Evolutionary conservation across 2,113 vertebrate species (phyloP), one percentile per base, ranked within the genome.

Genomic region (Hymenochirus boettgeri): DNA sequence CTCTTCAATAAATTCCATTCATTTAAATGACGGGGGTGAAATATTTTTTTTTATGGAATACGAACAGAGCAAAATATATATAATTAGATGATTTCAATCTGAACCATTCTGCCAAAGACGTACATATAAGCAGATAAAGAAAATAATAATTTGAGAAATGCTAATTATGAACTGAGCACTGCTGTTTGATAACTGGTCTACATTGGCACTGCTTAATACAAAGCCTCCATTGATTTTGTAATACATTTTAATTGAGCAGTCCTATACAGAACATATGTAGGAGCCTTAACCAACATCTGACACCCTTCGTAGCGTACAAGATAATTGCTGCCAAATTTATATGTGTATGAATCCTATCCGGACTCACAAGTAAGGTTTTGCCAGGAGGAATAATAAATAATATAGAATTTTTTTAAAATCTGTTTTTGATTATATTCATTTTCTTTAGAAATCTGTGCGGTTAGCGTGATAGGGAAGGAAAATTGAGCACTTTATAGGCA

Each of bases 241-340:
- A n/a, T 42, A 15, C 39, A 15, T 42, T 42, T 42, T 42, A 42
- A 42, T 42, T 42, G 39, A 42, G 39, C 39, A 42, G 39, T 42
- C 39, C 39, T 42, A 42, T 42, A 42, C 13, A 42, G 39, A 42
- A 42, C 39, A 42, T 42, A 42, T 42, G 39, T 42, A 42, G 2
- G 17, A 42, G 39, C 13, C 17, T 42, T 42, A 3, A 42, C 39
- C 6, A 42, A 42, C 39, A 42, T 42, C 39, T 42, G 39, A 42
- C 39, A n/a, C 39, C 39, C 39, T 42, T 42, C 39, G n/a, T 17
- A 15, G 17, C 15, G 39, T 12, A 42, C 6, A 17, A 42, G 39
- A 2, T n/a, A 35, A 42, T n/a, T 15, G 17, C 39, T 42, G 39
- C 39, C 39, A 42, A 42, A 15, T 42, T 42, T 13, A 2, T 42